Evolutionary conservation across 2,888 invertebrate genomes (phyloP).

Genomic region (Melinopterus prodromus): DNA sequence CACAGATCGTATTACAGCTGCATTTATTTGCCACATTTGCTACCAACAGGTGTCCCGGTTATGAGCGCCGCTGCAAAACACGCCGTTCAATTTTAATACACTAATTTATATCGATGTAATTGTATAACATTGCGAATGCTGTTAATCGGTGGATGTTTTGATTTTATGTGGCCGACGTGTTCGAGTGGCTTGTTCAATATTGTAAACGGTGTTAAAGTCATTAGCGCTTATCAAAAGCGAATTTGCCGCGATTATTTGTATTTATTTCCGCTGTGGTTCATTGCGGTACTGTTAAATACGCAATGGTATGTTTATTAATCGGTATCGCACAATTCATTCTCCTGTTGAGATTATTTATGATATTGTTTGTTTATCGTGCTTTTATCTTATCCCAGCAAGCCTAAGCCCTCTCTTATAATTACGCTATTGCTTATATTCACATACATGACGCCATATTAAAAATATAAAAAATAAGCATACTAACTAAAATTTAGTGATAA

Average conservation of each 20-base stretch:
- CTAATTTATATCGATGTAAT: conserved; percentile 4
- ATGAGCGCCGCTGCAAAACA: not conserved
- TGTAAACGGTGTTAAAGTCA: not conserved
- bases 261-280: not conserved
- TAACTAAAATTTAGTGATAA: too few relatives aligned
- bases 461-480: too few relatives aligned
- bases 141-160: not conserved
- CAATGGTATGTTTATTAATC: too few relatives aligned
- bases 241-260: not conserved
- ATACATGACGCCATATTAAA: too few relatives aligned
- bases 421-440: too few relatives aligned
- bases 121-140: not conserved
- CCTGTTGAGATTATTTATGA: too few relatives aligned
- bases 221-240: not conserved
- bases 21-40: not conserved
- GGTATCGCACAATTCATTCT: too few relatives aligned
- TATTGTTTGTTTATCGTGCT: too few relatives aligned
- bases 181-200: not conserved
- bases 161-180: not conserved
- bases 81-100: not conserved
- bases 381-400: too few relatives aligned
- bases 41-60: not conserved
- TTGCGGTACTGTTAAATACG: too few relatives aligned
- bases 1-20: not conserved
- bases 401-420: too few relatives aligned